Evolutionary conservation across 2,888 invertebrate species (phyloP), one percentile per base, ranked within the genome.

Genomic region (Drosophila algonquin): DNA sequence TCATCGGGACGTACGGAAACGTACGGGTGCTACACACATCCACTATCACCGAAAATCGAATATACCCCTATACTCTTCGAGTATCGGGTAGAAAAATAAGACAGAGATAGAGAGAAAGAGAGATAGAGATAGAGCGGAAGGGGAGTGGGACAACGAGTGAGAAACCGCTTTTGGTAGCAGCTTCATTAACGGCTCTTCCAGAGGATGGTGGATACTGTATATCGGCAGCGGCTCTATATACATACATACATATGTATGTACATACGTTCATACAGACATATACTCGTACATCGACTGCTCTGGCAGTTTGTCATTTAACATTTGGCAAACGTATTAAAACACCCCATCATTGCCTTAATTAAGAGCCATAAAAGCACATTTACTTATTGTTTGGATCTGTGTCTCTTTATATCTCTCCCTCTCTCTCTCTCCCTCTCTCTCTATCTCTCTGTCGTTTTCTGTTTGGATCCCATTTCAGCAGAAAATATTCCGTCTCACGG

Each of bases 281-380:
- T 30, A 30, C 30, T 30, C 30, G 8, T 30, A 8, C 7, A 30
- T 7, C 30, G 30, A 30, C 30, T 8, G 30, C 62, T 52, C 77
- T 48, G 50, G 55, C 74, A 65, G 77, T 77, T 86, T 82, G 88
- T 89, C 90, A 89, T 90, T 90, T 87, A 91, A 89, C 86, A 90
- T 90, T 90, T 89, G 87, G 87, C 89, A 90, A 91, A 91, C 90
- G 91, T 91, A 91, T 91, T 91, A 91, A 90, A 91, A 90, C 91
- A 90, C 91, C 91, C 91, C 90, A 91, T 91, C 91, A 91, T 90
- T 87, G 91, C 91, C 91, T 91, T 91, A 91, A 91, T 91, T 91
- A 91, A 91, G 91, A 91, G 90, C 91, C 90, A 91, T 91, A 90
- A 91, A 90, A 91, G 89, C 89, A 89, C 91, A 91, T 91, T 91